phyloP scores from a whole-genome alignment of 2,888 invertebrate genomes.

The Dysmachus trigonus region DNA sequence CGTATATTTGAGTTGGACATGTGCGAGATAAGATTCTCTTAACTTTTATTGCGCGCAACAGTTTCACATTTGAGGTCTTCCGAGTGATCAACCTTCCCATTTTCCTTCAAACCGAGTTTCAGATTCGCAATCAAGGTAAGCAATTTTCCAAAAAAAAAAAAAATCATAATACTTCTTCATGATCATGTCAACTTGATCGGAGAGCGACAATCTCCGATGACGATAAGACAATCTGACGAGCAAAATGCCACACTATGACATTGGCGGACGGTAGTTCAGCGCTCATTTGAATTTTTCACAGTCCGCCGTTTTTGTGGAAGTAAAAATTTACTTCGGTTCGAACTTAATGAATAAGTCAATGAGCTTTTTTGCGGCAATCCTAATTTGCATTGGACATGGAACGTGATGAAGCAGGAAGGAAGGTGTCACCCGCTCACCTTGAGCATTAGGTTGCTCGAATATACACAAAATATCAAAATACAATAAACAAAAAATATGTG shows the following conservation, averaged over 20 bases:
- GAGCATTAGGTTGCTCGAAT: background rate
- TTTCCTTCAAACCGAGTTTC: background rate
- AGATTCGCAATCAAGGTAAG: background rate
- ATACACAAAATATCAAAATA: background rate
- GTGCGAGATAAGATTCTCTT: background rate
- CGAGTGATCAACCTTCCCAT: background rate
- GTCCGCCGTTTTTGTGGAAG: background rate
- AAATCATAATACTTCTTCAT: background rate
- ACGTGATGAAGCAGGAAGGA: background rate
- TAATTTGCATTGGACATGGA: background rate
- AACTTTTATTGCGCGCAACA: background rate
- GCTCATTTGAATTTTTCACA: background rate
- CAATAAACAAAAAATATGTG: background rate
- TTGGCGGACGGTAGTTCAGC: background rate
- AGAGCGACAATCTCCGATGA: background rate
- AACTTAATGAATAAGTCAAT: background rate
- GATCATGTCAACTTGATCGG: background rate
- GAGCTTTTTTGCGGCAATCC: background rate
- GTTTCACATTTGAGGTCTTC: background rate
- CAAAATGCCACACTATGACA: background rate
- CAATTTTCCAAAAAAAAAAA: background rate
- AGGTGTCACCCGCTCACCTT: background rate
- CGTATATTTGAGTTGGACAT: background rate
- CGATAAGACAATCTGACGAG: background rate
- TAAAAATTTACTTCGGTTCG: background rate